These are phyloP conservation scores for Lasioglossum morio DNA, from an alignment of 2,888 invertebrate genomes.

Conservation along the genomic window DNA sequence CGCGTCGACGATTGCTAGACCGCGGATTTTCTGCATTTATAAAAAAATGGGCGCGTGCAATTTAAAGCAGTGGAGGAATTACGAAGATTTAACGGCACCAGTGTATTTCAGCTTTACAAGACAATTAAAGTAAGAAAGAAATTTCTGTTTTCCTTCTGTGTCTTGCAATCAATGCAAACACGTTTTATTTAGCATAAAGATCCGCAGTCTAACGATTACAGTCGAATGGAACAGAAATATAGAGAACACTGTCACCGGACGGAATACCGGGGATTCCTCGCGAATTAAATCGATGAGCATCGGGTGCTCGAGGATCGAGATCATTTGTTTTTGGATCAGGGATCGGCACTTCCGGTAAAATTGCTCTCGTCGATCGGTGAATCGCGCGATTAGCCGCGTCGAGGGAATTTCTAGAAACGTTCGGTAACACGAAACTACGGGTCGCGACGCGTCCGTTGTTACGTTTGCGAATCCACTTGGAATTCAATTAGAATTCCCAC, in stretches of 20 bases:
- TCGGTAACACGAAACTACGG: slow-evolving; percentile 30
- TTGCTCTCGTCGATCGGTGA: neutral
- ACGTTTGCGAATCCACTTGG: slow-evolving; percentile 67
- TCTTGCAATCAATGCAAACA: too few species aligned
- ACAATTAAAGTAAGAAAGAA: too few species aligned
- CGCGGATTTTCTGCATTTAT: too few species aligned
- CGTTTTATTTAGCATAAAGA: too few species aligned
- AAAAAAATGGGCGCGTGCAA: too few species aligned
- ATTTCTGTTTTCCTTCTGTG: too few species aligned
- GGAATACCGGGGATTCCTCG: neutral
- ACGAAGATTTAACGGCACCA: too few species aligned
- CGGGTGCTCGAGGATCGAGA: neutral
- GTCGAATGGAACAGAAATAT: neutral
- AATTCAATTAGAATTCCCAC: slow-evolving; percentile 68
- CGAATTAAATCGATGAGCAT: neutral
- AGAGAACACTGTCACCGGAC: neutral
- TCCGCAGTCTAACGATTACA: neutral
- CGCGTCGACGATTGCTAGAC: neutral
- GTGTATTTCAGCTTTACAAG: too few species aligned
- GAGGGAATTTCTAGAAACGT: slow-evolving; percentile 50
- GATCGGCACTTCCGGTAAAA: neutral
- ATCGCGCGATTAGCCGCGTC: neutral
- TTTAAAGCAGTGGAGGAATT: too few species aligned
- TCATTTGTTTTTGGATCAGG: neutral
- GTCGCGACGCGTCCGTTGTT: slow-evolving; percentile 39